Evolutionary conservation across 2,113 vertebrate genomes (phyloP), one percentile per base, ranked within the genome.

Genomic region (Verasper variegatus): DNA sequence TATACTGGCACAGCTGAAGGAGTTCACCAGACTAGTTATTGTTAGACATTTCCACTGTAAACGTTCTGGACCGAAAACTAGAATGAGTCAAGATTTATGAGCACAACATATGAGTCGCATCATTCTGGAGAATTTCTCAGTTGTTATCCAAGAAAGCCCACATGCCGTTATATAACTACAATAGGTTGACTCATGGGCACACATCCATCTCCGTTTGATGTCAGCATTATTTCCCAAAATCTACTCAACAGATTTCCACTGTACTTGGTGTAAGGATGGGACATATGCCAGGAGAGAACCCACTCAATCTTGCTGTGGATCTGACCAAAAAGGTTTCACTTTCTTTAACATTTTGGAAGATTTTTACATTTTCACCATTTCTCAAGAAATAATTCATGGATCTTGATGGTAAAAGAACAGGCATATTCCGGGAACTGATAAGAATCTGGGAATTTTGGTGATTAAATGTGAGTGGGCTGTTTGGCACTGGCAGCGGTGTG

Each of bases 1-100:
- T 74, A 52, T 73, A 31, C 27, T 73, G 76, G 61, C 70, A 59
- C 62, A 52, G 57, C 23, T 55, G 21, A 56, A 73, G 62, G 74
- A 71, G 61, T 84, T 74, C 55, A 84, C 64, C 77, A 86, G 68
- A 59, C 31, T 42, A 42, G 10, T 49, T 4, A 4, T 17, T 18
- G 45, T 18, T 49, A 1, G 42, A 45, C 42, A 45, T 45, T 15
- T 18, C 49, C 15, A 51, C 17, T 54, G 51, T 54, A n/a, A n/a
- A 21, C 51, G 8, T 8, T 54, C 13, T 8, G 20, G 7, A 21
- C 20, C 8, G 20, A 62, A 70, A 78, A 37, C 40, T 15, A 47
- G n/a, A 63, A 54, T 27, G 17, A 62, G 7, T 3, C 31, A 2
- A 64, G 42, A 76, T 80, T 69, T 71, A 80, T 80, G 9, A 42